Evolutionary conservation across 2,113 vertebrate genomes (phyloP).

Genomic region (Vireo altiloquus): DNA sequence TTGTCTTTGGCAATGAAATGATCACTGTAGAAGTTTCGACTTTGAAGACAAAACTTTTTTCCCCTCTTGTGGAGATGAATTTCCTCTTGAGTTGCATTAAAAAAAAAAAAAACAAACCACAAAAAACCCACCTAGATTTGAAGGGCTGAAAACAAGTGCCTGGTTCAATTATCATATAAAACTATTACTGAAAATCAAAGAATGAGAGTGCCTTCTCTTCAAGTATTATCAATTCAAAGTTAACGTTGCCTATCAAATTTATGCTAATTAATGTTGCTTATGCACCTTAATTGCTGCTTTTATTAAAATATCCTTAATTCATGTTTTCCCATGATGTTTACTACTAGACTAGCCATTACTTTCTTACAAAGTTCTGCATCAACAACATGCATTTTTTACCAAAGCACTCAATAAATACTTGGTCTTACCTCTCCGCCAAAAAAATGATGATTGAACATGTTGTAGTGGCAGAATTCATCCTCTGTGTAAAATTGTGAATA

Average conservation of each 20-base stretch:
- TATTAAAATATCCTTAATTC: neutral
- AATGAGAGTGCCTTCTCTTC: neutral
- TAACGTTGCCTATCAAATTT: neutral
- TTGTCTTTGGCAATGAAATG: neutral
- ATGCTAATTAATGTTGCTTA: neutral
- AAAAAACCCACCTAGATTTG: neutral
- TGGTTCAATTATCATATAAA: neutral
- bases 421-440: constrained; percentile 88
- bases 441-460: constrained; percentile 99
- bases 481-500: constrained; percentile 91
- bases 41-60: neutral
- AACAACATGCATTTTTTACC: neutral
- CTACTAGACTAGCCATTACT: neutral
- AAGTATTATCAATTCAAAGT: no score
- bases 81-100: neutral
- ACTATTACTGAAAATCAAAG: neutral
- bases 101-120: neutral
- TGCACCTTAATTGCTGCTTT: neutral
- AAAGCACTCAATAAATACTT: neutral
- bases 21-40: neutral
- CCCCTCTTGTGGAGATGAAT: neutral
- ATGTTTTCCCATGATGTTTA: neutral
- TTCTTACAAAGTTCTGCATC: neutral
- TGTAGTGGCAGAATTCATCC: constrained; percentile 94
- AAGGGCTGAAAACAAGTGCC: neutral